Conservation (phyloP, 2,888 invertebrate genomes). For the Drosophila pegasa region DNA sequence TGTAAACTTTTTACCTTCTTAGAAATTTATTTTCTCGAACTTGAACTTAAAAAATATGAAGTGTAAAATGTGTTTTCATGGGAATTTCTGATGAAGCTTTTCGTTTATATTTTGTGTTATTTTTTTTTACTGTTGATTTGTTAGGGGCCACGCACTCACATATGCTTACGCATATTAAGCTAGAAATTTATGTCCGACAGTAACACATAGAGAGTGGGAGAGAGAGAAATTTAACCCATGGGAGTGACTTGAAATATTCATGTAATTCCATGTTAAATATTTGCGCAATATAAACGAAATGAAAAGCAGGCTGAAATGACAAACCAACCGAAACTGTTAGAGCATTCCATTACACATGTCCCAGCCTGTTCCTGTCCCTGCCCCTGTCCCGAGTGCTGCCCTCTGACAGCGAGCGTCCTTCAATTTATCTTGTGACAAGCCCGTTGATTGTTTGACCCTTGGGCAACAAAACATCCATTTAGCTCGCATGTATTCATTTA, state of each 20-base stretch:
- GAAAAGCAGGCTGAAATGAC: constrained; percentile 35
- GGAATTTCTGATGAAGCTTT: constrained; percentile 8
- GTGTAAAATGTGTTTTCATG: constrained; percentile 5
- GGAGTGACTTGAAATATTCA: constrained; percentile 65
- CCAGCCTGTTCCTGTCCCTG: constrained; percentile 26
- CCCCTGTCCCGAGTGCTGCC: constrained; percentile 22
- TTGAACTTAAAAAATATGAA: constrained; percentile 11
- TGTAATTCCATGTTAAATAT: constrained; percentile 68
- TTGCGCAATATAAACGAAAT: constrained; percentile 48
- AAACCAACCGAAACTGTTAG: constrained; percentile 29
- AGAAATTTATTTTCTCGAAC: constrained; percentile 1
- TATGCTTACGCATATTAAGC: constrained; percentile 23
- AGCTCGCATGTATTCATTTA: constrained; percentile 36
- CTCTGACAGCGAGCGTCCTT: constrained; percentile 47
- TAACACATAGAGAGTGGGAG: constrained; percentile 1
- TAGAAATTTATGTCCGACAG: constrained; percentile 39
- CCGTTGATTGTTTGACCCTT: constrained; percentile 35
- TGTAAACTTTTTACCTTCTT: background rate
- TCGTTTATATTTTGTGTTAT: constrained; percentile 3
- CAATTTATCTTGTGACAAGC: constrained; percentile 56
- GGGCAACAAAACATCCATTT: constrained; percentile 15
- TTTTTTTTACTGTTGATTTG: constrained; percentile 36
- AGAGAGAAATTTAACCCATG: constrained; percentile 23
- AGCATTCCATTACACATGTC: constrained; percentile 57
- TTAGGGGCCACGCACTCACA: constrained; percentile 16